Conservation (phyloP, 2,797 vertebrate genomes). For the Melopsittacus undulatus region DNA sequence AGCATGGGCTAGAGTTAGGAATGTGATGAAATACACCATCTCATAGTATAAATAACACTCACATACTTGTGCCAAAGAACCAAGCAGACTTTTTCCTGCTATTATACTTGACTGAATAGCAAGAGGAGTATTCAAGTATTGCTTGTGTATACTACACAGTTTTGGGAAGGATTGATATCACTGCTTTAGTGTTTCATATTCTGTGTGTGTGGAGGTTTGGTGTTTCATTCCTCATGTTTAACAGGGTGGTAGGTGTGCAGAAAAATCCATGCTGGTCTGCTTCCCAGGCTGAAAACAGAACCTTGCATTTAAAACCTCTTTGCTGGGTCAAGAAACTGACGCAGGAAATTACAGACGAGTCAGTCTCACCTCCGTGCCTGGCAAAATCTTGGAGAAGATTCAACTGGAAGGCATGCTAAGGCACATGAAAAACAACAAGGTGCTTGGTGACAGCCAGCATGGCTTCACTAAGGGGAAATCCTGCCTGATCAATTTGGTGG, state of each 20-base stretch:
- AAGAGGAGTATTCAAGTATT: neutral
- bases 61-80: neutral
- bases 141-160: neutral
- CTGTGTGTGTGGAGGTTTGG: neutral
- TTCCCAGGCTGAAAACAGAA: neutral
- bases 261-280: neutral
- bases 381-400: too few relatives aligned
- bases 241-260: too few relatives aligned
- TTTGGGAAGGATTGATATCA: neutral
- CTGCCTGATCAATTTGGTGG: too few relatives aligned
- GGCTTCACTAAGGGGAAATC: too few relatives aligned
- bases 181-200: neutral
- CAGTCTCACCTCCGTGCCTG: too few relatives aligned
- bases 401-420: too few relatives aligned
- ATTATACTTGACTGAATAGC: neutral
- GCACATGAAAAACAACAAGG: too few relatives aligned
- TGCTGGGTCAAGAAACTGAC: too few relatives aligned
- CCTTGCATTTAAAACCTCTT: neutral
- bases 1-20: neutral
- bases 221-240: neutral
- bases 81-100: neutral
- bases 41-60: neutral
- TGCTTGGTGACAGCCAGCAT: too few relatives aligned
- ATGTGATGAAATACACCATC: neutral
- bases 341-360: too few relatives aligned